Evolutionary conservation across 1,140 invertebrate species (phyloP), one percentile per base, ranked within the genome.

Genomic region (Pogonognathellus flavescens): DNA sequence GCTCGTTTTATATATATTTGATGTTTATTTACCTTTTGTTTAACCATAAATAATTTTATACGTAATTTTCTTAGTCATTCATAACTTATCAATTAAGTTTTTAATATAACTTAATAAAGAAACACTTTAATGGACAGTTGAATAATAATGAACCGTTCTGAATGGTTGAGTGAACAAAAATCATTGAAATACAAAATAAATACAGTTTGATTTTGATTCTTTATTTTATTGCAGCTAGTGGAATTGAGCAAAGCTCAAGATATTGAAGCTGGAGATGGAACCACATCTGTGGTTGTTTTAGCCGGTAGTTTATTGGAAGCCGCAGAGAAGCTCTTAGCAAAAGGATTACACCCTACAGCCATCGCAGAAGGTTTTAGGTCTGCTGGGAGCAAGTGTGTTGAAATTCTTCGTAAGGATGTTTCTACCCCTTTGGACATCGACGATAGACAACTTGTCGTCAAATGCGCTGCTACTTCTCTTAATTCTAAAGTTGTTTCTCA

Each of bases 401-500:
- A 97, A 91, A 96, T 99, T 84, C 60, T 89, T 16, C 59, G 87
- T 22, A 86, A 87, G 20, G 88, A 88, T 41, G 84, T 99, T 93
- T 93, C 97, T 0, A 96, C 93, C 52, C 95, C 97, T 41, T 93
- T 99, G 66, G 94, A 99, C 89, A 91, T 99, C 14, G 92, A 91
- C 55, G 97, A 99, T 91, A 94, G 95, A 90, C 95, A 97, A 89
- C 95, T 94, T 76, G 92, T 99, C 2, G 91, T 98, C 53, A 97
- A 99, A 91, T 97, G 96, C 91, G 98, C 99, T 52, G 96, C 97
- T 10, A 99, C 99, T 31, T 97, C 98, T 10, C 92, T 99, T 2
- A 99, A 99, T 91, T 99, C 98, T 0, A 99, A 99, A 93, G 95
- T 99, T 80, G 98, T 99, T 0, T 99, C 97, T 1, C 98, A 99